Percentiles rank a stretch among this genome's conserved stretches.
These are phyloP conservation scores for Agrotis segetum DNA, from an alignment of 2,888 invertebrate genomes.

Conservation along the genomic window DNA sequence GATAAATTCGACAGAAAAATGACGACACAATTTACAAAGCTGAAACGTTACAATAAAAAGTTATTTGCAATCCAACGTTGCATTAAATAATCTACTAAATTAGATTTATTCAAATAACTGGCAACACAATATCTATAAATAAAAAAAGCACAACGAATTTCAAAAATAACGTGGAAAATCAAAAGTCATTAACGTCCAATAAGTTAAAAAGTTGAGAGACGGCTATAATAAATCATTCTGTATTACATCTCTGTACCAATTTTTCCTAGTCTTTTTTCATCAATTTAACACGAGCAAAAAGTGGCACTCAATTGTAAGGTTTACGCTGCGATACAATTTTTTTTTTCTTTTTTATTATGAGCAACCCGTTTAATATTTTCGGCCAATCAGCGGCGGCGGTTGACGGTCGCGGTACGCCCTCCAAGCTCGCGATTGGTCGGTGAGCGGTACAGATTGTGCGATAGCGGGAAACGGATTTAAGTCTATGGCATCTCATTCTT, in stretches of 20 bases:
- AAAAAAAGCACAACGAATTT: conserved; percentile 75
- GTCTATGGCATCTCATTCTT: conserved; percentile 89
- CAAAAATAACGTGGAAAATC: conserved; percentile 85
- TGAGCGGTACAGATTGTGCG: conserved; percentile 84
- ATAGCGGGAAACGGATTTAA: conserved; percentile 90
- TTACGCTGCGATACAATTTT: conserved; percentile 76
- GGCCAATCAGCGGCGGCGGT: conserved; percentile 80
- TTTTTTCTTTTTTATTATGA: conserved; percentile 82
- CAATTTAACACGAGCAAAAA: conserved; percentile 90
- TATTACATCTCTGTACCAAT: conserved; percentile 88
- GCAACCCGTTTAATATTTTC: conserved; percentile 88
- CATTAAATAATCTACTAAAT: conserved; percentile 73
- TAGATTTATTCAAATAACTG: conserved; percentile 70
- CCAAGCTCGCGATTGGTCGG: conserved; percentile 82
- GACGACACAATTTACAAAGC: conserved; percentile 22
- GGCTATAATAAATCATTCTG: conserved; percentile 90
- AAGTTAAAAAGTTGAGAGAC: conserved; percentile 89
- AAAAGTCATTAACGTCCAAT: conserved; percentile 90
- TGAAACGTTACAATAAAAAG: conserved; percentile 59
- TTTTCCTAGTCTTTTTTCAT: conserved; percentile 89
- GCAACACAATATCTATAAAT: conserved; percentile 74
- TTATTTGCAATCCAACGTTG: conserved; percentile 63
- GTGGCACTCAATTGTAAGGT: conserved; percentile 89
- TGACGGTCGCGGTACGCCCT: conserved; percentile 83
- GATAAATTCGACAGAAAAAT: conserved; percentile 57